A percentile compares a stretch with the other conserved stretches of the same genome.
phyloP scores from a whole-genome alignment of 2,888 invertebrate genomes.

The Eumerus sabulonum region DNA sequence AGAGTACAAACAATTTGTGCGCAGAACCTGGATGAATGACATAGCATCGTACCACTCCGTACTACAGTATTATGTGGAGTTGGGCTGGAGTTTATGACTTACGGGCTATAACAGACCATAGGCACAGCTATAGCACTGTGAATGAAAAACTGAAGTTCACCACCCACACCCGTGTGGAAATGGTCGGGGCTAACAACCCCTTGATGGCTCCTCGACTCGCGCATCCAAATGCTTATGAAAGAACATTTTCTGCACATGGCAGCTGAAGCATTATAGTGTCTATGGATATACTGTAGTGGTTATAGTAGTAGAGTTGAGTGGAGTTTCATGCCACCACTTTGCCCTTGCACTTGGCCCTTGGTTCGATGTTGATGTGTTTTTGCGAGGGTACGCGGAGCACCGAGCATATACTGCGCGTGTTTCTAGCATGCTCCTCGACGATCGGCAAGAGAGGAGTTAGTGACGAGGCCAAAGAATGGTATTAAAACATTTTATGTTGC shows the following conservation, averaged over 20 bases:
- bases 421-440: slow-evolving; percentile 27
- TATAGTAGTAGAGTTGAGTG: slow-evolving; percentile 28
- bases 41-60: slow-evolving; percentile 6
- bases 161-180: slow-evolving; percentile 58
- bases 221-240: not conserved
- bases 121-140: slow-evolving; percentile 44
- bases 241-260: slow-evolving; percentile 65
- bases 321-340: slow-evolving; percentile 43
- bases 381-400: slow-evolving; percentile 25
- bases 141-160: slow-evolving; percentile 53
- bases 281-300: slow-evolving; percentile 43
- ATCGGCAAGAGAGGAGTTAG: slow-evolving; percentile 12
- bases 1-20: slow-evolving; percentile 42
- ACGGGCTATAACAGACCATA: slow-evolving; percentile 25
- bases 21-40: slow-evolving; percentile 59
- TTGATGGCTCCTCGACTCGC: slow-evolving; percentile 20
- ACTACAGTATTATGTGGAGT: not conserved
- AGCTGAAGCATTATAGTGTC: slow-evolving; percentile 45
- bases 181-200: slow-evolving; percentile 43
- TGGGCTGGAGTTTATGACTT: slow-evolving; percentile 43
- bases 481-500: slow-evolving; percentile 65
- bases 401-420: slow-evolving; percentile 59
- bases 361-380: slow-evolving; percentile 15
- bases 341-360: slow-evolving; percentile 69
- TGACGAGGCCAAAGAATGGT: slow-evolving; percentile 48